These are phyloP conservation scores for Heliornis fulica DNA, from an alignment of 2,113 vertebrate genomes.

Conservation along the genomic window DNA sequence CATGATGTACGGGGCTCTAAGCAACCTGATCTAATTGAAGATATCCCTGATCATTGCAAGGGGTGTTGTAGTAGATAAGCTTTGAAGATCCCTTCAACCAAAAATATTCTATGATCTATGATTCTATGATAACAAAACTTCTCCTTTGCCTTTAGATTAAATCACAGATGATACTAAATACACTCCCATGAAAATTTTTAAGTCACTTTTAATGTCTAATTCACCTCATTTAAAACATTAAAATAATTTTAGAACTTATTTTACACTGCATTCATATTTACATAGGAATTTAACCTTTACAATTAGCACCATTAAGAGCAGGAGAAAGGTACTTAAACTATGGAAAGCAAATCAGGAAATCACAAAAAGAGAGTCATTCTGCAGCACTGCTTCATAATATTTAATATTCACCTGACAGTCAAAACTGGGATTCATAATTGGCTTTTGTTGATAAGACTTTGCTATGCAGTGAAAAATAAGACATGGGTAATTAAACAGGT, in stretches of 20 bases:
- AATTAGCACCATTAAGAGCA: background rate
- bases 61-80: too few species aligned
- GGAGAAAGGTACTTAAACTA: background rate
- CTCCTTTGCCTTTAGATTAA: background rate
- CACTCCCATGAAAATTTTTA: background rate
- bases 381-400: background rate
- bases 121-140: background rate
- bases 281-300: background rate
- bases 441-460: slow-evolving; percentile 34
- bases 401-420: background rate
- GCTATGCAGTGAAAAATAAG: background rate
- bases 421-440: background rate
- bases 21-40: too few species aligned
- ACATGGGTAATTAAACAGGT: slow-evolving; percentile 49
- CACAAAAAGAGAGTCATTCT: background rate
- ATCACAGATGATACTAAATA: background rate
- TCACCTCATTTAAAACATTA: background rate
- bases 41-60: too few species aligned
- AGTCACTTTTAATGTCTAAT: background rate
- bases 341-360: background rate
- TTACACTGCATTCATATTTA: background rate
- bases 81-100: too few species aligned
- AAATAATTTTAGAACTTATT: background rate
- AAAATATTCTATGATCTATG: too few species aligned
- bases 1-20: too few species aligned